These are phyloP conservation scores for Aporophyla lueneburgensis DNA, from an alignment of 2,888 invertebrate genomes.

Conservation along the genomic window DNA sequence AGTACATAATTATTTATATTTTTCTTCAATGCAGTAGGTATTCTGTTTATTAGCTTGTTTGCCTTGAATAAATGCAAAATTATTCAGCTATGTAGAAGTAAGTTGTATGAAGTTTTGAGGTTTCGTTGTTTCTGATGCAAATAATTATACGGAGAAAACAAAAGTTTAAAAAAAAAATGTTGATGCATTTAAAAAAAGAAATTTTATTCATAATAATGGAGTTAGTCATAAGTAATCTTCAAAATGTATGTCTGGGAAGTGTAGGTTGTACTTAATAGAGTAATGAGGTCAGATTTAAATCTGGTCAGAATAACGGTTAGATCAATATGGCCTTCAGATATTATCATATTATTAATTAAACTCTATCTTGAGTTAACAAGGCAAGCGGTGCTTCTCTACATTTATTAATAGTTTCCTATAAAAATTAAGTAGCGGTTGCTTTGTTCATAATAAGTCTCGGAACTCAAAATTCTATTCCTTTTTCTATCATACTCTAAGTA, in stretches of 20 bases:
- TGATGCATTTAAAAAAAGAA: neutral
- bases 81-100: neutral
- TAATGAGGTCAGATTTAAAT: slow-evolving; percentile 42
- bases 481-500: neutral
- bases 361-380: slow-evolving; percentile 1
- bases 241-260: neutral
- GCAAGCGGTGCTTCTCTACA: neutral
- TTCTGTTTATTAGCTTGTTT: slow-evolving; percentile 14
- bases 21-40: neutral
- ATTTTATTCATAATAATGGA: neutral
- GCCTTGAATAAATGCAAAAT: slow-evolving; percentile 27
- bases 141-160: too few relatives aligned
- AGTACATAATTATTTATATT: neutral
- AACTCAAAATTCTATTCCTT: neutral
- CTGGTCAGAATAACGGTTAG: slow-evolving; percentile 21
- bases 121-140: neutral
- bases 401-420: neutral
- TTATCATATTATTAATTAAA: neutral
- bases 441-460: neutral
- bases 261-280: slow-evolving; percentile 35
- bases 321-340: slow-evolving; percentile 36
- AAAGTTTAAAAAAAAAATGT: neutral
- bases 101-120: neutral
- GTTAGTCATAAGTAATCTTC: neutral
- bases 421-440: neutral